Conservation (phyloP, 2,797 vertebrate genomes). For the Lutjanus campechanus region DNA sequence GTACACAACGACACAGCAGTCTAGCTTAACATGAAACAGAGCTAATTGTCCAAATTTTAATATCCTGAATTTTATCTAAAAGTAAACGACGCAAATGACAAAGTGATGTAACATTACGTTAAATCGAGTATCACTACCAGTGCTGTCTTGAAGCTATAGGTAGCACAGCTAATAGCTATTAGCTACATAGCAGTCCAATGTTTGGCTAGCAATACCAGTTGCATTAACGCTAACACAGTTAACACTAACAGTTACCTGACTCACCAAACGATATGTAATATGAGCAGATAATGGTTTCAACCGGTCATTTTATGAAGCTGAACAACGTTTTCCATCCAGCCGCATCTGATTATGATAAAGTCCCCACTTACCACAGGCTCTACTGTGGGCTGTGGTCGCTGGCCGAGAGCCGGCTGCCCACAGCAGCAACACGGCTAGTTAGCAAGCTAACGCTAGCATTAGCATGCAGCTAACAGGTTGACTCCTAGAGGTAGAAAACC, state of each 20-base stretch:
- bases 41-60: rapidly evolving
- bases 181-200: constrained; percentile 22
- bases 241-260: neutral
- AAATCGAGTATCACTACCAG: neutral
- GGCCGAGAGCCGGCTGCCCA: constrained; percentile 66
- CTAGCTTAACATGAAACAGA: neutral
- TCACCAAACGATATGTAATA: neutral
- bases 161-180: constrained; percentile 11
- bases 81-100: neutral
- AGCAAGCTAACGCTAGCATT: constrained; percentile 63
- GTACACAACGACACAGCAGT: neutral
- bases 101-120: neutral
- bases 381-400: constrained; percentile 60
- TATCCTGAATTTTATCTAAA: neutral
- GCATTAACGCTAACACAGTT: constrained; percentile 14
- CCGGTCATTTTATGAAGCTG: neutral
- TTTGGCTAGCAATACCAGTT: constrained; percentile 45
- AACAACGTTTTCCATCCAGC: neutral
- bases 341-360: neutral
- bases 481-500: constrained; percentile 17
- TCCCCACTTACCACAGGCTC: constrained; percentile 14
- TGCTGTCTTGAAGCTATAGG: constrained; percentile 22
- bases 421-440: constrained; percentile 51
- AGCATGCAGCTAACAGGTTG: constrained; percentile 64
- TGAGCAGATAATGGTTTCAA: neutral